Percentiles rank a stretch among this genome's conserved stretches.
Evolutionary conservation across 2,797 vertebrate genomes (phyloP).

Genomic region (Selene dorsalis): DNA sequence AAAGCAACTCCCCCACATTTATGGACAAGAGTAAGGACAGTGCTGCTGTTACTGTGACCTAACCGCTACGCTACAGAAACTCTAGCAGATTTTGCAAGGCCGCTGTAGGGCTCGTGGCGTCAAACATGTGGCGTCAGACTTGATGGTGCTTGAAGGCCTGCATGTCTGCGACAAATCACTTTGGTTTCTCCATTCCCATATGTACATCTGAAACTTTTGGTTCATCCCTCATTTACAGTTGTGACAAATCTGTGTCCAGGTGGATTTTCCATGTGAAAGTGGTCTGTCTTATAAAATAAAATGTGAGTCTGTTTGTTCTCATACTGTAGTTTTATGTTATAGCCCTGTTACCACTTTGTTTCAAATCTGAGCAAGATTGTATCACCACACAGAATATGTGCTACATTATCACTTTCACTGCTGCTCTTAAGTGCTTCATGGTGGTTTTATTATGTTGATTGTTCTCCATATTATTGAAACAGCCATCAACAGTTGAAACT

Average conservation of each 20-base stretch:
- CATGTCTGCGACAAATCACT: slow-evolving; percentile 69
- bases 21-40: slow-evolving; percentile 93
- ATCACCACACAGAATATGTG: slow-evolving; percentile 63
- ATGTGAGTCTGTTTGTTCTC: slow-evolving; percentile 74
- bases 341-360: slow-evolving; percentile 62
- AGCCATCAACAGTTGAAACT: slow-evolving; percentile 45
- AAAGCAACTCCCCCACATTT: slow-evolving; percentile 84
- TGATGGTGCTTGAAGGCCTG: slow-evolving; percentile 63
- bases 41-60: slow-evolving; percentile 89
- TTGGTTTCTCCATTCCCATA: slow-evolving; percentile 61
- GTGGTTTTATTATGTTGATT: slow-evolving; percentile 55
- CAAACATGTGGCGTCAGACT: slow-evolving; percentile 34
- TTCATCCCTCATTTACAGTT: slow-evolving; percentile 55
- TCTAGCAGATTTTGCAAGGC: slow-evolving; percentile 37
- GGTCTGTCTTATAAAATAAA: slow-evolving; percentile 70
- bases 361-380: slow-evolving; percentile 66
- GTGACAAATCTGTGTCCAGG: slow-evolving; percentile 54
- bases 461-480: slow-evolving; percentile 57
- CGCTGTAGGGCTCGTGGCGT: slow-evolving; percentile 34
- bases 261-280: slow-evolving; percentile 71
- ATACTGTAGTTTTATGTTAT: slow-evolving; percentile 66
- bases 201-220: slow-evolving; percentile 56
- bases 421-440: slow-evolving; percentile 67
- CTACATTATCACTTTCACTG: slow-evolving; percentile 59
- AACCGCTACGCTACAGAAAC: slow-evolving; percentile 72